Base-by-base conservation (phyloP, 1,140 invertebrate genomes). In the Pantala flavescens region DNA sequence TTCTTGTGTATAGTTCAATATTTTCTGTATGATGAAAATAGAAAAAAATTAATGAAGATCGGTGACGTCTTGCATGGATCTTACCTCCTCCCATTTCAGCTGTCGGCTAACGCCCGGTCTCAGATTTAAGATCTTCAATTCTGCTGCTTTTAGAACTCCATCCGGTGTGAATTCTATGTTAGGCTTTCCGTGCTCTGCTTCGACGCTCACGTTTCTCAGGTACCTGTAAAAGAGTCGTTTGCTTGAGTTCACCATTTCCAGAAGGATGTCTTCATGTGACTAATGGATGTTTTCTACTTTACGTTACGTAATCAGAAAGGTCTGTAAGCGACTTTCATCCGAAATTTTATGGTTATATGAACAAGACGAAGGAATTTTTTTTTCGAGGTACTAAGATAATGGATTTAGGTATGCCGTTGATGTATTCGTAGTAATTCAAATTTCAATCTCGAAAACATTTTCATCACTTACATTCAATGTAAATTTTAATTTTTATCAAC, bases 71-170 rank as follows among this genome's bases (percentile, higher is more conserved):
- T 36, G 3, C 23, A 2, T 72, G 19, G 12, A 21, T 19, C 86
- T 87, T 81, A 94, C 93, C 88, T 95, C 92, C 81, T 96, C 94
- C 95, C 95, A 98, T 23, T 92, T 88, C 19, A 93, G 85, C 81
- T 92, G 89, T 79, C 88, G 87, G 77, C 90, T 91, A 16, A 90
- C 86, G 19, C 91, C 90, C 0, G 92, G 88, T 70, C 93, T 85
- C 7, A 97, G 85, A 82, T 98, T 98, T 91, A 97, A 93, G 76
- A 98, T 95, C 83, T 95, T 93, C 74, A 98, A 84, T 82, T 97
- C 93, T 0, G 93, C 91, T 0, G 92, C 89, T 80, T 90, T 90
- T 19, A 96, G 83, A 74, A 94, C 93, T 0, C 95, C 95, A 79
- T 97, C 94, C 3, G 90, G 88, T 10, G 93, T 95, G 80, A 97